Percentiles rank a stretch among this genome's conserved stretches.
These are phyloP conservation scores for Trachemys scripta DNA, from an alignment of 2,113 vertebrate genomes.

Conservation along the genomic window DNA sequence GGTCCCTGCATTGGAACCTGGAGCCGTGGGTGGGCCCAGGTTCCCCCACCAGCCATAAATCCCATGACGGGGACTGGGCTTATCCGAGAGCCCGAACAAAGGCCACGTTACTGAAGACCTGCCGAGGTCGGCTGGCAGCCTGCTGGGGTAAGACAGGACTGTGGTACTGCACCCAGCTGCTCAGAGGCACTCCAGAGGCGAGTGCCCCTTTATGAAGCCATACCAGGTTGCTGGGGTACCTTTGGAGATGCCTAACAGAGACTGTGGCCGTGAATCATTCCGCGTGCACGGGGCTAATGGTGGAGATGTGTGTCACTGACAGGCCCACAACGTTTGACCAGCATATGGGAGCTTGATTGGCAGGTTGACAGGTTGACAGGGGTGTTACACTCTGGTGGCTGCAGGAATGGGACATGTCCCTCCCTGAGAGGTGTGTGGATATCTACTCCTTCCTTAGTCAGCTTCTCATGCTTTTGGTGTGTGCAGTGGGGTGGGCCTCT, in stretches of 20 bases:
- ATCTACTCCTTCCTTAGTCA: background rate
- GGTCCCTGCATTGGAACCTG: too few relatives aligned
- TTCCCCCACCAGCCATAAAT: too few relatives aligned
- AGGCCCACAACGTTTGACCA: background rate
- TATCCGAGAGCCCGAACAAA: too few relatives aligned
- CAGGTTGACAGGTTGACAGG: background rate
- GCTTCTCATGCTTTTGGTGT: background rate
- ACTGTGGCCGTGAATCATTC: background rate
- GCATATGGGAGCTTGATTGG: background rate
- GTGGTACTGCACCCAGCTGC: too few relatives aligned
- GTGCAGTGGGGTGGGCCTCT: background rate
- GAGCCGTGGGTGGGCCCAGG: too few relatives aligned
- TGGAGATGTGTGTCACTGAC: background rate
- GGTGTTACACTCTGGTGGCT: background rate
- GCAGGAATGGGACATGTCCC: background rate
- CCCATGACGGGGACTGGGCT: too few relatives aligned
- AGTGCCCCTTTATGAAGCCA: background rate
- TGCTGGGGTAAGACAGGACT: too few relatives aligned
- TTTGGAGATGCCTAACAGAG: background rate
- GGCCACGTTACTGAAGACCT: too few relatives aligned
- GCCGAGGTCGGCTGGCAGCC: too few relatives aligned
- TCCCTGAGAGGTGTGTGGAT: background rate
- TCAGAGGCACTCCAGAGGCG: too few relatives aligned
- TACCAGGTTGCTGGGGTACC: background rate
- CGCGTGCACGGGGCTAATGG: background rate